Base-by-base conservation (phyloP, 92 coral and sea anemone genomes). In the Chrysogorgia sp. region DNA sequence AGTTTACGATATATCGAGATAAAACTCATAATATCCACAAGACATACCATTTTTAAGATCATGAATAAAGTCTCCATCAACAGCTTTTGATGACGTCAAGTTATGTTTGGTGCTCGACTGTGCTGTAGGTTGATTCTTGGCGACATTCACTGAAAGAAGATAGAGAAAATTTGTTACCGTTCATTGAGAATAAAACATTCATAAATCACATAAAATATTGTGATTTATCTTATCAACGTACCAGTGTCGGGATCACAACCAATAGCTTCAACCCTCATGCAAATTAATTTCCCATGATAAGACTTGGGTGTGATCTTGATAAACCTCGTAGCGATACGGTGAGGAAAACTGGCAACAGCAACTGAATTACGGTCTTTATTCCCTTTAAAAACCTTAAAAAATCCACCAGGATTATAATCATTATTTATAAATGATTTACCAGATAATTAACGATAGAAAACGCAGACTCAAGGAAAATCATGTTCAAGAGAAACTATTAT, bases 261-360 rank as follows among this genome's bases (percentile, higher is more conserved):
- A 31, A 86, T 76, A 23, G 92, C 61, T 61, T 91, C 98, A 1
- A 88, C 94, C 28, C 98, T 89, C 98, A 93, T 82, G 63, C 98
- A 93, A 68, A 86, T 49, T 29, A 84, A 53, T 23, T 82, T 86
- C 12, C 96, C 96, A 21, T 82, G 88, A 66, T 63, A 82, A 3
- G 92, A 82, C 59, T 76, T 86, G 1, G 98, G 98, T 20, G 78
- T 69, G 63, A 93, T 85, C 26, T 87, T 64, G 50, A 93, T 35
- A 86, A 77, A 89, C 23, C 92, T 84, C 0, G 92, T 90, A 17
- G 90, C 97, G 52, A 93, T 83, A 13, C 96, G 90, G 77, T 87
- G 87, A 2, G 83, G 68, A 68, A 92, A 86, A 43, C 84, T 80
- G 69, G 86, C 90, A 10, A 86, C 64, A 19, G 77, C 84, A 26